These are phyloP conservation scores for Dryas iulia DNA, from an alignment of 1,140 invertebrate species.

Conservation along the genomic window DNA sequence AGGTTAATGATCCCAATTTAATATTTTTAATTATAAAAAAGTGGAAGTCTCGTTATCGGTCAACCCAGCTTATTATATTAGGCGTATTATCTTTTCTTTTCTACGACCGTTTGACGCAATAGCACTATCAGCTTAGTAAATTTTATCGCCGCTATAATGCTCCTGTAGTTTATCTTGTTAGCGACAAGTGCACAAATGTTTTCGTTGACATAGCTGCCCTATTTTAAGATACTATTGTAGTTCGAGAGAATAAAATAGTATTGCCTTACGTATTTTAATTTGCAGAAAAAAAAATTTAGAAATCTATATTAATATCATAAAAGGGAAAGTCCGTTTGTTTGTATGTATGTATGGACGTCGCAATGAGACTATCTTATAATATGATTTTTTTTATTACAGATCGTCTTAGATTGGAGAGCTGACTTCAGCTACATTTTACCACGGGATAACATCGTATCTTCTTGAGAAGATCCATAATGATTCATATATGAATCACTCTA, in stretches of 20 bases:
- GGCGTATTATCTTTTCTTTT: background rate
- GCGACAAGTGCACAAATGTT: background rate
- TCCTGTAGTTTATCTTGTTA: background rate
- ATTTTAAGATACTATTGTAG: background rate
- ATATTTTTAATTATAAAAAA: background rate
- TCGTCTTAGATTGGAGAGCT: no score
- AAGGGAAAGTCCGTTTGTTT: no score
- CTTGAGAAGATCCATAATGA: no score
- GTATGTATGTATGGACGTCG: no score
- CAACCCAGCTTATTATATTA: background rate
- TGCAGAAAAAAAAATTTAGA: no score
- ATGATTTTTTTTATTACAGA: no score
- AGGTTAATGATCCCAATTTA: background rate
- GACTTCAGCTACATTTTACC: no score
- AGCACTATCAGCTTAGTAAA: constrained; percentile 1
- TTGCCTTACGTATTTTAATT: background rate
- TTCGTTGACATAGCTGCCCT: background rate
- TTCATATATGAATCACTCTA: no score
- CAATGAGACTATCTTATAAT: no score
- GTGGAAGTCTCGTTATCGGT: background rate
- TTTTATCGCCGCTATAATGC: background rate
- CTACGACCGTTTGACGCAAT: background rate
- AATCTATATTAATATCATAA: no score
- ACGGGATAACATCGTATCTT: no score
- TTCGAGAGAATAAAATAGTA: background rate